Evolutionary conservation across 2,113 vertebrate genomes (phyloP), one percentile per base, ranked within the genome.

Genomic region (Phyllopteryx taeniolatus): DNA sequence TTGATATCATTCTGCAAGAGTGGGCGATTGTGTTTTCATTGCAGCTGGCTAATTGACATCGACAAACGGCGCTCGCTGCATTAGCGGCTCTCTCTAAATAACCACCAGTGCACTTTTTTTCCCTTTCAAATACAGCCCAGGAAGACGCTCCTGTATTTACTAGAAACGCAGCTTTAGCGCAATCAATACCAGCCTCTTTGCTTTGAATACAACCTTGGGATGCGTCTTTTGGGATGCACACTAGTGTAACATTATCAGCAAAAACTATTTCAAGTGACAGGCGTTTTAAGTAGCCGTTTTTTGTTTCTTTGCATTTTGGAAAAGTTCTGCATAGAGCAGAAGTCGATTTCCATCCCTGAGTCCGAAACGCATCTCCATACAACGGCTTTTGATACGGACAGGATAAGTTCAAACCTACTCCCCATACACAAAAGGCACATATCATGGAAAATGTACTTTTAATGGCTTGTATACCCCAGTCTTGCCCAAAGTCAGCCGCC

Each of bases 151-250:
- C 20, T 44, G 46, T 65, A 65, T 82, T 31, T 59, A 14, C 47
- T 65, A 80, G 61, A 73, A 53, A 56, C 39, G 61, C 64, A 13
- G 39, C 51, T 76, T 64, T 17, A 54, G 61, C 57, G 39, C 0
- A 43, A 77, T 85, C 77, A 74, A 79, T 85, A 83, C 72, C 46
- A 67, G 75, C 47, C 60, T 35, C n/a, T 73, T 67, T 46, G 64
- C 79, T 83, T 74, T 64, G 65, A 77, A 77, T 76, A 78, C 74
- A 72, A 80, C 78, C 74, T 75, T 76, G 62, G 47, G 74, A 76
- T 69, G 80, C 27, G 51, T 67, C 74, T 71, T 31, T 76, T 70
- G 39, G 67, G 68, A 78, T 75, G 67, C 65, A 73, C 47, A 47
- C 35, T 31, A 64, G 56, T 44, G 69, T 73, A 72, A 54, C 73